Evolutionary conservation across 2,888 invertebrate genomes (phyloP).

Genomic region (Entomobrya proxima): DNA sequence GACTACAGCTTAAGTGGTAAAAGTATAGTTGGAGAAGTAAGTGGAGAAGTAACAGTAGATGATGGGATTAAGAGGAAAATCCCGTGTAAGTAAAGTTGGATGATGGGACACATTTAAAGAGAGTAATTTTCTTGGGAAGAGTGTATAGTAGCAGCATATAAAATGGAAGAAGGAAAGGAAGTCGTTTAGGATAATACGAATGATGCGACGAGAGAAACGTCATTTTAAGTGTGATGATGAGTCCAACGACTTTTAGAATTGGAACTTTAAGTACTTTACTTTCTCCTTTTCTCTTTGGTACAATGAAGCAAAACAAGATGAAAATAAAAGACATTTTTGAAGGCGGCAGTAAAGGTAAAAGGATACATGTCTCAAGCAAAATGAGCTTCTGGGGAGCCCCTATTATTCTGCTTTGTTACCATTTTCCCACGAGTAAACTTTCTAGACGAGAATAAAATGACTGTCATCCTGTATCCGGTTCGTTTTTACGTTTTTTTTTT

Average conservation of each 20-base stretch:
- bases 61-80: neutral
- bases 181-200: constrained; percentile 18
- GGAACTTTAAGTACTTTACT: neutral
- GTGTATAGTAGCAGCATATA: neutral
- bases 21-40: too few species aligned
- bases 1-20: neutral
- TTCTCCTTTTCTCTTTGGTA: neutral
- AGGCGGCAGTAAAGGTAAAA: neutral
- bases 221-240: constrained; percentile 9
- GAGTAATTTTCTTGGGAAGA: neutral
- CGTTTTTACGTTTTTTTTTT: too few species aligned
- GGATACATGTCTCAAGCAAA: too few species aligned
- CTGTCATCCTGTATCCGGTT: neutral
- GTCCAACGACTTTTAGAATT: neutral
- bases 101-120: neutral
- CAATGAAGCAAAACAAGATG: too few species aligned
- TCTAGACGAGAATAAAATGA: neutral
- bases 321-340: too few species aligned
- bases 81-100: neutral
- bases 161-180: neutral
- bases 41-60: neutral
- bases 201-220: neutral
- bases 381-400: neutral
- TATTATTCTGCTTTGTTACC: neutral
- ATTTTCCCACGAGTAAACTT: neutral